Percentiles rank a stretch among this genome's conserved stretches.
Evolutionary conservation across 2,113 vertebrate species (phyloP).

Genomic region (Ursus arctos): DNA sequence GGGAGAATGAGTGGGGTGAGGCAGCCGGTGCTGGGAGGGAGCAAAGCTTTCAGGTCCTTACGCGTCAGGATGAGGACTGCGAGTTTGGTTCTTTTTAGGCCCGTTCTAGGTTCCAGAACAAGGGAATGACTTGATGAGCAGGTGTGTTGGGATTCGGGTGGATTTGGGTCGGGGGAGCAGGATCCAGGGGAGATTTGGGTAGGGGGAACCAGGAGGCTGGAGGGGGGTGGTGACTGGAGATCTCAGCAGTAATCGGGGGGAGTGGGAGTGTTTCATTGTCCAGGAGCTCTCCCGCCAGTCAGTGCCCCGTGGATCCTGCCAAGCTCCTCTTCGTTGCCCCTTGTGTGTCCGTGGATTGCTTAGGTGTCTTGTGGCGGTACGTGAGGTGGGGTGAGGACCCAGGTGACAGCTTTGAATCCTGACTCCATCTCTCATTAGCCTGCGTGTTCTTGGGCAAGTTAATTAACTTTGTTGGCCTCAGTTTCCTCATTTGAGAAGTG

Average conservation of each 20-base stretch:
- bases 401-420: neutral
- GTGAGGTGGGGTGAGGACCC: neutral
- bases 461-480: neutral
- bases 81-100: neutral
- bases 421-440: neutral
- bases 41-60: neutral
- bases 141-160: neutral
- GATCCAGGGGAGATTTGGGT: neutral
- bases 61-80: no score
- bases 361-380: neutral
- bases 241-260: neutral
- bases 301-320: neutral
- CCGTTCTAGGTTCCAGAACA: neutral
- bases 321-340: no score
- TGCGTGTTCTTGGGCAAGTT: neutral
- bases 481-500: constrained; percentile 1
- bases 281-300: neutral
- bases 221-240: neutral
- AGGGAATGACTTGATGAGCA: neutral
- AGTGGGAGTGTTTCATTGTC: neutral
- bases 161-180: neutral
- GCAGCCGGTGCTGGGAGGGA: neutral
- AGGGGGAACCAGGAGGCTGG: neutral
- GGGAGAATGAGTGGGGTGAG: neutral
- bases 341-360: neutral